phyloP scores from a whole-genome alignment of 1,140 invertebrate species.

The Arion vulgaris region DNA sequence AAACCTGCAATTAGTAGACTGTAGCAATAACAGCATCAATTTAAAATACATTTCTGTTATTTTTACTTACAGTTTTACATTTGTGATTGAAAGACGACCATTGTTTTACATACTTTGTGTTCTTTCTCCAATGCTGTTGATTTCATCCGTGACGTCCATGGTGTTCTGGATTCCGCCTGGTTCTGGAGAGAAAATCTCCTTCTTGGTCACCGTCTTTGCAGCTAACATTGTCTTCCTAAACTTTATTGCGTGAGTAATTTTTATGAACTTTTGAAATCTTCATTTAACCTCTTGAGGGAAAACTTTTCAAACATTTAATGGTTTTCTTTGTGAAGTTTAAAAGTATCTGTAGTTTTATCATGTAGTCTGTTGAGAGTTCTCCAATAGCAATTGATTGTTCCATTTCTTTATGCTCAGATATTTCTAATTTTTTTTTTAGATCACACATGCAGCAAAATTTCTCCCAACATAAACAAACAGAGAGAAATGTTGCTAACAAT shows the following conservation, averaged over 20 bases:
- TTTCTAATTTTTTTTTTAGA: too few species aligned
- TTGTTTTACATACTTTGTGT: conserved; percentile 6
- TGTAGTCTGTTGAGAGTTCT: background rate
- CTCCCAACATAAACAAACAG: too few species aligned
- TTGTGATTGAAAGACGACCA: background rate
- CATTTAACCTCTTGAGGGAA: background rate
- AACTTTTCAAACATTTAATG: background rate
- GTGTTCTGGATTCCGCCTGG: conserved; percentile 6
- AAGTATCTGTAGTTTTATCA: background rate
- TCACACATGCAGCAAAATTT: too few species aligned
- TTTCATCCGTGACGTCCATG: background rate
- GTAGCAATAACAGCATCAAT: background rate
- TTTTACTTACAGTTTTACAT: background rate
- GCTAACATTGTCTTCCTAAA: conserved; percentile 3
- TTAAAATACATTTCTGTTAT: background rate
- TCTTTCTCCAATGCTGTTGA: background rate
- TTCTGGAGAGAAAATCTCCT: conserved; percentile 22
- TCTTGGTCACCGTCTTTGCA: conserved; percentile 7
- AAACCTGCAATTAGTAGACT: background rate
- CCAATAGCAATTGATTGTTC: too few species aligned
- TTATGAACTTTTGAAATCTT: background rate
- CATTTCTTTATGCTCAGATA: too few species aligned
- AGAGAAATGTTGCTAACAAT: too few species aligned
- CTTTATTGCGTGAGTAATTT: conserved; percentile 25
- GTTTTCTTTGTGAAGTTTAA: background rate